Evolutionary conservation across 2,113 vertebrate species (phyloP), one percentile per base, ranked within the genome.

Genomic region (Larimichthys crocea): DNA sequence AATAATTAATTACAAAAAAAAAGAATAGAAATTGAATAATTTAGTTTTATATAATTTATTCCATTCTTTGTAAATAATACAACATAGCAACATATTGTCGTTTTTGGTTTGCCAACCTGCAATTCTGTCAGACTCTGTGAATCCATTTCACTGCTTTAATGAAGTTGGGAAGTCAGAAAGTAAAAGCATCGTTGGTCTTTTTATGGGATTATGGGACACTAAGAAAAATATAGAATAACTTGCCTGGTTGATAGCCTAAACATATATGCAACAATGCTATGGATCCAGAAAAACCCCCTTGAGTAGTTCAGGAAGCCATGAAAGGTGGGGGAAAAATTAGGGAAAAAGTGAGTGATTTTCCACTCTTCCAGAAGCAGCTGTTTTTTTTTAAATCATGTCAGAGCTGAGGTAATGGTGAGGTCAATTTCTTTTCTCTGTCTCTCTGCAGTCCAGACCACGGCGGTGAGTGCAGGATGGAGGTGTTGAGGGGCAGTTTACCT

Each of bases 401-500:
- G 62, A 20, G 26, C 44, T 52, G 44, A 53, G 22, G 22, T 59
- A 64, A 72, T 44, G 20, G 19, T 53, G 2, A 59, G 59, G 67
- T 66, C 44, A 14, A 3, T 60, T 55, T 60, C 48, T 62, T 55
- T 35, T 35, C 44, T 60, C 44, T 60, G 29, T 26, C 15, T 35
- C 7, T 24, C 52, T 81, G 76, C 74, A 76, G 80, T 73, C 74
- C 35, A 49, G 40, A 82, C 49, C 76, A 56, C 49, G 17, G 71
- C 79, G 82, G 76, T 70, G 74, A 73, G 66, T 46, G 83, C 74
- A 68, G 76, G 48, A 63, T 77, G 76, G 66, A 77, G 78, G 73
- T 80, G 76, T 74, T 80, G 76, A 76, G 60, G 57, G 71, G 88
- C 76, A 81, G 89, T 88, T 85, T 83, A 78, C 80, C 71, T 79